Evolutionary conservation across 1,140 invertebrate genomes (phyloP), one percentile per base, ranked within the genome.

Genomic region (Euborellia annulipes): DNA sequence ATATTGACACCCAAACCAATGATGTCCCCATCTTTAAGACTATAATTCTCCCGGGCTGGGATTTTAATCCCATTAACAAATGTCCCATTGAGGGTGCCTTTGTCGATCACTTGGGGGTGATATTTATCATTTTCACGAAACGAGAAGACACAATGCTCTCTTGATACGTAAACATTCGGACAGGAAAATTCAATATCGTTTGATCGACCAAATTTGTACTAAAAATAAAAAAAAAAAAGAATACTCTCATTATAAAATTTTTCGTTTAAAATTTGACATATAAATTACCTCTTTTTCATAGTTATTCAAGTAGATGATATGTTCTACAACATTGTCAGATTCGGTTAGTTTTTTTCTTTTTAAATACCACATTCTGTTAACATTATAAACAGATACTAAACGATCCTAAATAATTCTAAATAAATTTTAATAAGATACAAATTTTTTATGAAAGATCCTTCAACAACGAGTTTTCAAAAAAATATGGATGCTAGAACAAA

Each of bases 131-230:
- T n/a, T n/a, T n/a, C n/a, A 0, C 23, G 21, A 18, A 27, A 39
- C 4, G 52, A 41, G 45, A 62, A 59, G 3, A 53, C 27, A 21
- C 59, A 62, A 40, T 62, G 60, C 6, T 43, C 43, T 3, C 60
- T 50, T 7, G 60, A 62, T 14, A 61, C 55, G 8, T 43, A 13
- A 21, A 54, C 4, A 40, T 53, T 54, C 2, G 44, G 14, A 19
- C 59, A 58, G 4, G 55, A 7, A 22, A 60, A 52, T 20, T 54
- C 14, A 42, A 52, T 58, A 0, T 51, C 54, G 19, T 50, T 55
- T 13, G 38, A 48, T 43, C 60, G 48, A 7, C 60, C 60, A 42
- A 55, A 59, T 9, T 48, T 46, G 22, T 58, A 59, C 60, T 62
- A 36, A 32, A 55, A 54, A 45, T 42, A 0, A 37, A 22, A 8